Percentiles rank a stretch among this genome's conserved stretches.
Evolutionary conservation across 2,797 vertebrate genomes (phyloP).

Genomic region (Acanthurus lineatus): DNA sequence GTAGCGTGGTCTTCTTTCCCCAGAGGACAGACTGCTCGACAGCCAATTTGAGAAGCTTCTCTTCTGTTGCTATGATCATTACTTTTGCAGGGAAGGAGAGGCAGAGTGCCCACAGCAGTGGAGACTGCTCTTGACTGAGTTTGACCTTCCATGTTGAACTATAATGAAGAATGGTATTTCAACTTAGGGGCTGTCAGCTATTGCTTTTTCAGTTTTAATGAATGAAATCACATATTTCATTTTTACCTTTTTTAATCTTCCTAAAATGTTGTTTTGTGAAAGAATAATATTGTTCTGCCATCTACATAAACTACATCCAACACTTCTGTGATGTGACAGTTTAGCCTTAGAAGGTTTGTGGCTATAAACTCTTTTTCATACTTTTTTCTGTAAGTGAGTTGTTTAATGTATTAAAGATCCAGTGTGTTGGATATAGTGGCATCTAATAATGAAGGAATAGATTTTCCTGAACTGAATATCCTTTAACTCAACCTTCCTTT

Average conservation of each 20-base stretch:
- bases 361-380: neutral
- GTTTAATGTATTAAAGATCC: too few species aligned
- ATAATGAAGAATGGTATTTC: conserved; percentile 15
- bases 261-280: neutral
- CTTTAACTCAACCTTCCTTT: too few species aligned
- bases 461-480: too few species aligned
- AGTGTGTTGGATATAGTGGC: too few species aligned
- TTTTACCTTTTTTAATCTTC: neutral
- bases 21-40: conserved; percentile 60
- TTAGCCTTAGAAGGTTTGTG: conserved; percentile 4
- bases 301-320: neutral
- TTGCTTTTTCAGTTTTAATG: neutral
- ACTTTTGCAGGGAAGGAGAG: conserved; percentile 48
- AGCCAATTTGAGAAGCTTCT: conserved; percentile 70
- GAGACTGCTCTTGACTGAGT: conserved; percentile 26
- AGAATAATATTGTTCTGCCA: neutral
- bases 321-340: conserved; percentile 3
- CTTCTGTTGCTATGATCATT: conserved; percentile 58
- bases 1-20: conserved; percentile 53
- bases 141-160: conserved; percentile 39
- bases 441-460: too few species aligned
- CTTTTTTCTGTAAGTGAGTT: too few species aligned
- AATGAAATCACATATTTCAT: neutral
- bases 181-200: neutral
- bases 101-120: conserved; percentile 15